Conservation (phyloP, 1,140 invertebrate species). For the Antheraea pernyi region DNA sequence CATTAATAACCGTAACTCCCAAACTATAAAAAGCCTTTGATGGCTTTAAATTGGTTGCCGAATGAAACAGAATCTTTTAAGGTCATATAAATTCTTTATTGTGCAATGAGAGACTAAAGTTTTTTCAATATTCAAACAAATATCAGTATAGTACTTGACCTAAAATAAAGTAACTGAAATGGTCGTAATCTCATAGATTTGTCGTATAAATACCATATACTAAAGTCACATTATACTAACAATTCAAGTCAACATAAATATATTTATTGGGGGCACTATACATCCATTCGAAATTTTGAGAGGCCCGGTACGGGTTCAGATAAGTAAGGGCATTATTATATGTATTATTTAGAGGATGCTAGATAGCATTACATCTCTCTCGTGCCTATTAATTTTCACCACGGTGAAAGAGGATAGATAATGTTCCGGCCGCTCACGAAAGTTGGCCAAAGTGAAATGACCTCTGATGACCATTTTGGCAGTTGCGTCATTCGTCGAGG, state of each 20-base stretch:
- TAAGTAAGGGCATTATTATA: constrained; percentile 16
- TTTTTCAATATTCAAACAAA: too few species aligned
- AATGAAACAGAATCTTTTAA: too few species aligned
- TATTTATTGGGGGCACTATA: constrained; percentile 7
- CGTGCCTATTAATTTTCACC: constrained; percentile 15
- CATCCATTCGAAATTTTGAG: constrained; percentile 28
- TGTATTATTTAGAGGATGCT: constrained; percentile 17
- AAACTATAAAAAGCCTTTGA: too few species aligned
- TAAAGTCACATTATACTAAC: background rate
- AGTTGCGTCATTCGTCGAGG: constrained; percentile 66
- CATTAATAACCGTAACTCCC: too few species aligned
- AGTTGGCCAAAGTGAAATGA: constrained; percentile 77
- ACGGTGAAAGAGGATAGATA: constrained; percentile 36
- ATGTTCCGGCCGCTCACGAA: constrained; percentile 48
- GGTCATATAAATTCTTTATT: too few species aligned
- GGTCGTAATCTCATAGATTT: background rate
- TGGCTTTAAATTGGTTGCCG: too few species aligned
- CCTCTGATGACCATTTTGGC: constrained; percentile 67
- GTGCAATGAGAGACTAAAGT: too few species aligned
- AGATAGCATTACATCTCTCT: constrained; percentile 27
- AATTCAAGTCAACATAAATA: constrained; percentile 4
- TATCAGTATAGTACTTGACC: too few species aligned
- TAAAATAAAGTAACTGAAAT: background rate
- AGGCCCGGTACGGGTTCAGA: constrained; percentile 27
- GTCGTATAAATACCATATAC: background rate